Evolutionary conservation across 2,113 vertebrate genomes (phyloP), one percentile per base, ranked within the genome.

Genomic region (Cnemophilus loriae): DNA sequence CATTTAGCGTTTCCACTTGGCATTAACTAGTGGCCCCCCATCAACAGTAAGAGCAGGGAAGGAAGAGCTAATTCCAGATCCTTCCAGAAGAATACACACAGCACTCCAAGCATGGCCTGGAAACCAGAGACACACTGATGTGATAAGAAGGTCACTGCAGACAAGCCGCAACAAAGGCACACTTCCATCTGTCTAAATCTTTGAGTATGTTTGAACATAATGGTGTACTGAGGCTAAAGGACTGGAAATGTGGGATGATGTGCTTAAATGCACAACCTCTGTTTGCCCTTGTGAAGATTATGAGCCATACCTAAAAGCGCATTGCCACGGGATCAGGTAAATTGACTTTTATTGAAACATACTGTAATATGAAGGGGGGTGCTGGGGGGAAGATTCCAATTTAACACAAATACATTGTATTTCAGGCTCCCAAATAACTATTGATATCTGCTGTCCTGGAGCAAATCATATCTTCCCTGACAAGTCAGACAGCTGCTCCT

Each of bases 311-410:
- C 92, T 89, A 83, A 90, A 88, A 92, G 73, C 3, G 3, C 83
- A 56, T 22, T 87, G 89, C 87, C 93, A 84, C 76, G 81, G 79
- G 83, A 94, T 81, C 68, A 67, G 87, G 84, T 93, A 95, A 95
- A 96, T 95, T 93, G 94, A 70, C 88, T 92, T 96, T 93, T 86
- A 96, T 87, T 96, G 96, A 96, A 96, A 95, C 90, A 87, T 78
- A 93, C 59, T 88, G 79, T 77, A 80, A 81, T 86, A 59, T 20
- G 53, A 67, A 76, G 11, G 28, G 49, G 35, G 63, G 46, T 30
- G 13, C 11, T 49, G 26, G 32, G 28, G 12, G 60, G 28, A 94
- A 92, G 92, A 90, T 74, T 95, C 84, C 92, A 88, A 67, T 95
- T 96, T 96, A 95, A 93, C 39, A 52, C 85, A 84, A 91, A 84